Conservation (phyloP, 1,140 invertebrate genomes). For the Oncopodura yosiiana region DNA sequence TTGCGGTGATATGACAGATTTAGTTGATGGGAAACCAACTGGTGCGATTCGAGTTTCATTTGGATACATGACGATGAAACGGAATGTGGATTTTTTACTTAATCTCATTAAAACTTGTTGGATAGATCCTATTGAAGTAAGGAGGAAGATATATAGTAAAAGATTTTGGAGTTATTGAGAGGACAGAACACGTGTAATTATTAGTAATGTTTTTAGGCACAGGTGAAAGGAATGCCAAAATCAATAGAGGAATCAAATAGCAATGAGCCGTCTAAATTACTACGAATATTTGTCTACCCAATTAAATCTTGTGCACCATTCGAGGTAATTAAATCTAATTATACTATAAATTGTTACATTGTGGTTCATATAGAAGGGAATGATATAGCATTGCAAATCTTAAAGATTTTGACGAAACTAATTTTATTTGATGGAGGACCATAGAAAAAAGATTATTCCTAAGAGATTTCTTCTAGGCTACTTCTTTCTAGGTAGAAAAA, state of each 20-base stretch:
- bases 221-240: not conserved
- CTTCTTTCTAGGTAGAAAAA: too few species aligned
- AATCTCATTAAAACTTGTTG: slow-evolving; percentile 59
- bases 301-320: slow-evolving; percentile 85
- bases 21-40: slow-evolving; percentile 80
- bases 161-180: too few species aligned
- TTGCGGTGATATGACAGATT: slow-evolving; percentile 81
- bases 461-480: too few species aligned
- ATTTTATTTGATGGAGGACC: too few species aligned
- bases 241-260: not conserved
- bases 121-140: slow-evolving; percentile 33
- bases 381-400: too few species aligned
- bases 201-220: too few species aligned
- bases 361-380: too few species aligned
- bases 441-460: too few species aligned
- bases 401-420: too few species aligned
- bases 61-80: slow-evolving; percentile 73
- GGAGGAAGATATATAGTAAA: too few species aligned
- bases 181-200: too few species aligned
- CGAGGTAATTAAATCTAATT: slow-evolving; percentile 50
- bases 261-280: slow-evolving; percentile 39
- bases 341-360: too few species aligned
- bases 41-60: slow-evolving; percentile 87
- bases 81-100: slow-evolving; percentile 62
- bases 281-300: slow-evolving; percentile 75